Evolutionary conservation across 2,113 vertebrate species (phyloP), one percentile per base, ranked within the genome.

Genomic region (Eclectus roratus): DNA sequence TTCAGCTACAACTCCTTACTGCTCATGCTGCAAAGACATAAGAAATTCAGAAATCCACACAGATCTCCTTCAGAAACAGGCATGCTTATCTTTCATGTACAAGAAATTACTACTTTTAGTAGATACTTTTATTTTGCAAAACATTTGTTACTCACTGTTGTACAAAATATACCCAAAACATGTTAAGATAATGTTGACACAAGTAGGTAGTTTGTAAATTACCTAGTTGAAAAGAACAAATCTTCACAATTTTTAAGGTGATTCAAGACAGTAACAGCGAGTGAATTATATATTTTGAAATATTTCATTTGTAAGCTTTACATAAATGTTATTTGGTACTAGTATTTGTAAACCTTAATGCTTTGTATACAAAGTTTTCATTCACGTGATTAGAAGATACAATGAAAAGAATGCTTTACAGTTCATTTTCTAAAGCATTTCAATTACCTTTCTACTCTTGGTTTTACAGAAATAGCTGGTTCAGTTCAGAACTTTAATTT

Each of bases 91-190:
- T 66, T 60, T 69, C 27, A 64, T 4, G 10, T 11, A 69, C 29
- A 81, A 76, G 52, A 92, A 94, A 61, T n/a, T 0, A 88, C 56
- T 31, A n/a, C 7, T 1, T 92, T 71, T 56, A 79, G 79, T 56
- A 74, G 76, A 76, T 87, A 11, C 8, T 86, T 96, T 97, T 96
- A 93, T 96, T 97, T 93, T 88, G 69, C n/a, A 95, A 97, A 97
- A 96, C 86, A 79, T 43, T 83, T 93, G 92, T 88, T 93, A 69
- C 52, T 96, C 94, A 85, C 90, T 95, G 90, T 95, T 95, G 79
- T 96, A 97, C 89, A 96, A 97, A 97, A 96, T 83, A 86, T 12
- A 73, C 63, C 77, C 85, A 77, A 93, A 81, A 56, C 41, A 88
- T 93, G 79, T 88, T 87, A 94, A 56, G 53, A 72, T 44, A 85